phyloP scores from a whole-genome alignment of 2,113 vertebrate genomes.

The Protobothrops flavoviridis region DNA sequence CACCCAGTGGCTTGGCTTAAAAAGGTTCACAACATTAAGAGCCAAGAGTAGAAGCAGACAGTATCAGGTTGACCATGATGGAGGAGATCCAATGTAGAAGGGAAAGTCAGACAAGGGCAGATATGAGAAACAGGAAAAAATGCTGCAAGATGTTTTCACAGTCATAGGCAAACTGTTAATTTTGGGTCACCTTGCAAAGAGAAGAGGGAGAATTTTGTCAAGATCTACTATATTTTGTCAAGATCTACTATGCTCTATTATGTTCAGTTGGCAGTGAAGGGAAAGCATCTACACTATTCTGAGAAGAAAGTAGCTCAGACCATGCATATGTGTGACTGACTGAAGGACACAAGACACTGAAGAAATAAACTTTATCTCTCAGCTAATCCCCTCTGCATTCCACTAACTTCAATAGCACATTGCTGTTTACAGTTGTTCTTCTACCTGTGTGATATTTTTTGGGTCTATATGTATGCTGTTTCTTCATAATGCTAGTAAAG shows the following conservation, averaged over 20 bases:
- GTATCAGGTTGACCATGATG: not conserved
- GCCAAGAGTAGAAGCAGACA: not conserved
- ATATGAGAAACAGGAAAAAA: not conserved
- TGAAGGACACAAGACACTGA: not conserved
- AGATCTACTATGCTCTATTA: not conserved
- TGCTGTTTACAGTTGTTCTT: not conserved
- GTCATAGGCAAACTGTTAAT: not conserved
- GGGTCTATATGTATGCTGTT: not conserved
- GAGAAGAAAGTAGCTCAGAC: not conserved
- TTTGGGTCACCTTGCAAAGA: not conserved
- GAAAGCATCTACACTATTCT: not conserved
- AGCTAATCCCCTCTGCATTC: not conserved
- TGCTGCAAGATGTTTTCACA: not conserved
- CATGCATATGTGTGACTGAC: not conserved
- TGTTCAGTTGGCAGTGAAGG: not conserved
- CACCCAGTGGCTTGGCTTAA: not conserved
- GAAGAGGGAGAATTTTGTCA: not conserved
- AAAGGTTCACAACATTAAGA: not conserved
- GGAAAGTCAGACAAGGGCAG: not conserved
- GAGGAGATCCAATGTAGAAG: not conserved
- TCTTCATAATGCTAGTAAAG: not conserved
- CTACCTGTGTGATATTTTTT: not conserved
- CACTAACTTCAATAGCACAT: not conserved
- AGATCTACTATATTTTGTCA: not conserved
- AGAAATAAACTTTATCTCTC: not conserved